Evolutionary conservation across 1,140 invertebrate genomes (phyloP).

Genomic region (Magallana gigas): DNA sequence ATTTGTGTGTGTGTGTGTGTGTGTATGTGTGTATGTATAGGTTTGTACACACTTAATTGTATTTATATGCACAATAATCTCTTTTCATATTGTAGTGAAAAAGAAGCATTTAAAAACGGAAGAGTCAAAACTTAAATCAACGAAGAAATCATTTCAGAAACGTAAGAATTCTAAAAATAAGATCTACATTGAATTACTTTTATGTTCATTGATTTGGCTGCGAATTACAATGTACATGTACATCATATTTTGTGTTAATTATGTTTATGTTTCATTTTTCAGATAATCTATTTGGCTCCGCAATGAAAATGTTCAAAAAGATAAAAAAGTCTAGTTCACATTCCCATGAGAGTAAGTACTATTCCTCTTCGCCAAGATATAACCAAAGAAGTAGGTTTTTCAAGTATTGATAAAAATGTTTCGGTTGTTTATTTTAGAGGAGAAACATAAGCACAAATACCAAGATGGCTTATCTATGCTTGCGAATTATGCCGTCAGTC

Average conservation of each 20-base stretch:
- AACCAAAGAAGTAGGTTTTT: not conserved
- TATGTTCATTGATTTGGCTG: not conserved
- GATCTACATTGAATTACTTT: not conserved
- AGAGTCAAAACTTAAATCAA: conserved; percentile 8
- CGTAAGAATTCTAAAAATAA: not conserved
- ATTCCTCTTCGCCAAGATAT: not conserved
- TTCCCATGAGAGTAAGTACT: conserved; percentile 18
- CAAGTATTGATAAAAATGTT: not conserved
- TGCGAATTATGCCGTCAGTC: conserved; percentile 19
- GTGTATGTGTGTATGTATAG: no score
- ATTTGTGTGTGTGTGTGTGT: no score
- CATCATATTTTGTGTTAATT: not conserved
- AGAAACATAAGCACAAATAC: conserved; percentile 2
- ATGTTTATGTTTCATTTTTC: not conserved
- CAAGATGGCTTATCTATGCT: conserved; percentile 21
- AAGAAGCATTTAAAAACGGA: not conserved
- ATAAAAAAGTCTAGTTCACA: conserved; percentile 22
- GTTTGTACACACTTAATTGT: no score
- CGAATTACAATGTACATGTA: not conserved
- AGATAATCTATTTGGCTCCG: conserved; percentile 17
- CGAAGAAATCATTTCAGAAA: conserved; percentile 21
- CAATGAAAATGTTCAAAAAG: conserved; percentile 26
- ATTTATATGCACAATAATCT: not conserved
- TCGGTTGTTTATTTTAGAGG: not conserved
- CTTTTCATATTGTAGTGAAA: not conserved